Evolutionary conservation across 2,797 vertebrate species (phyloP).

Genomic region (Acipenser ruthenus): DNA sequence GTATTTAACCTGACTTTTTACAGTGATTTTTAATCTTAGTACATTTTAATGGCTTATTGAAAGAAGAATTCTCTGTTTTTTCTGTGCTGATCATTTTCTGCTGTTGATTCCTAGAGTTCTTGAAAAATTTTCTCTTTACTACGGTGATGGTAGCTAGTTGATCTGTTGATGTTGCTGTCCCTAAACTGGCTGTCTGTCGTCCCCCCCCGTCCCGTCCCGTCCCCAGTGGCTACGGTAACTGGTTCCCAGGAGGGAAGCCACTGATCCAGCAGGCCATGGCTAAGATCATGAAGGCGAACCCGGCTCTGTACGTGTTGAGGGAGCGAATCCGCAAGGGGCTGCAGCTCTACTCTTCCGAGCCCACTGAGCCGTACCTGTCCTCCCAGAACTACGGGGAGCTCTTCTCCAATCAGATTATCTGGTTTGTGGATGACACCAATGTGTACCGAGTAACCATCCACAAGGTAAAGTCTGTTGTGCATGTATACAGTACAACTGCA

Average conservation of each 20-base stretch:
- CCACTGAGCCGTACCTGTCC: constrained; percentile 95
- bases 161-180: not conserved
- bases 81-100: too few relatives aligned
- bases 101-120: not conserved
- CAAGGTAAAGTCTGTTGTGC: constrained; percentile 64
- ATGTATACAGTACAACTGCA: not conserved
- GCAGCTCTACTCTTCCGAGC: constrained; percentile 96
- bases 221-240: constrained; percentile 94
- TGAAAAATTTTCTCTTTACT: not conserved
- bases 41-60: not conserved
- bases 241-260: constrained; percentile 98
- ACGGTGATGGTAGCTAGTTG: not conserved
- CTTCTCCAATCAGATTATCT: constrained; percentile 99
- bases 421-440: constrained; percentile 98
- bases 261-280: constrained; percentile 99
- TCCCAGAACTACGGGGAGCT: constrained; percentile 98
- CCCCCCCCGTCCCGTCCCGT: too few relatives aligned
- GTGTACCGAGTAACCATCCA: constrained; percentile 98
- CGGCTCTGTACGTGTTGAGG: constrained; percentile 89
- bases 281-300: constrained; percentile 99
- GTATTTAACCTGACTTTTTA: too few relatives aligned
- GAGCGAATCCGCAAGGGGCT: constrained; percentile 95
- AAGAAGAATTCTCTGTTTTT: not conserved
- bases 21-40: not conserved
- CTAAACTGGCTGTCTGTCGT: not conserved